Evolutionary conservation across 1,140 invertebrate species (phyloP).

Genomic region (Eueides isabella): DNA sequence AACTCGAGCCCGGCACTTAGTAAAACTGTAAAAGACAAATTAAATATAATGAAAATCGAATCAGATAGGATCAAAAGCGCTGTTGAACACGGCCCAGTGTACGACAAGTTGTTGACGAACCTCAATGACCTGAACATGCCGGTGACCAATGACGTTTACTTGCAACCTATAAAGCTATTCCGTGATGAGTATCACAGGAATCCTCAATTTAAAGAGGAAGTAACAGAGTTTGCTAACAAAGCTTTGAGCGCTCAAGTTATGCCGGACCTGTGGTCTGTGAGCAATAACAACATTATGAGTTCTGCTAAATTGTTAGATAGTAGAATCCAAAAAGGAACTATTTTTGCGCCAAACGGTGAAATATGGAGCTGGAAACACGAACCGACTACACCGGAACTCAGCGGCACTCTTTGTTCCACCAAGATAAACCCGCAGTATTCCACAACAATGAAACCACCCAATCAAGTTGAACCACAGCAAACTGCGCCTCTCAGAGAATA

Average conservation of each 20-base stretch:
- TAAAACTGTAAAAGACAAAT: constrained; percentile 78
- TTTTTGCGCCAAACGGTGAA: constrained; percentile 80
- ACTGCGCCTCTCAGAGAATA: constrained; percentile 73
- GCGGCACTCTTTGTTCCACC: constrained; percentile 73
- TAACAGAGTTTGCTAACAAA: constrained; percentile 80
- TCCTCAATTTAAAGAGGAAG: constrained; percentile 81
- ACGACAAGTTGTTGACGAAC: constrained; percentile 82
- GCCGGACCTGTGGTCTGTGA: constrained; percentile 65
- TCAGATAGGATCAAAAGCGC: constrained; percentile 83
- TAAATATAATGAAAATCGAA: constrained; percentile 81
- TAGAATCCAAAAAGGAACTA: constrained; percentile 78
- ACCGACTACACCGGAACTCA: constrained; percentile 69
- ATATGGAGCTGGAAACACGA: constrained; percentile 82
- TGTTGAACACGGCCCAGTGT: constrained; percentile 83
- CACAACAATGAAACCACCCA: constrained; percentile 68
- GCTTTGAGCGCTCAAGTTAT: constrained; percentile 78
- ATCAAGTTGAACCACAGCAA: constrained; percentile 76
- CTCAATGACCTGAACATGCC: constrained; percentile 81
- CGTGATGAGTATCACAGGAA: constrained; percentile 82
- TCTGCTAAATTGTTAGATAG: constrained; percentile 69
- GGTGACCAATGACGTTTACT: constrained; percentile 79
- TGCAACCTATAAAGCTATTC: constrained; percentile 82
- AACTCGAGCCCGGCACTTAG: constrained; percentile 77
- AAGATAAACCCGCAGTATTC: constrained; percentile 77
- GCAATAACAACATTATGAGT: constrained; percentile 75